Evolutionary conservation across 2,113 vertebrate species (phyloP).

Genomic region (Promerops cafer): DNA sequence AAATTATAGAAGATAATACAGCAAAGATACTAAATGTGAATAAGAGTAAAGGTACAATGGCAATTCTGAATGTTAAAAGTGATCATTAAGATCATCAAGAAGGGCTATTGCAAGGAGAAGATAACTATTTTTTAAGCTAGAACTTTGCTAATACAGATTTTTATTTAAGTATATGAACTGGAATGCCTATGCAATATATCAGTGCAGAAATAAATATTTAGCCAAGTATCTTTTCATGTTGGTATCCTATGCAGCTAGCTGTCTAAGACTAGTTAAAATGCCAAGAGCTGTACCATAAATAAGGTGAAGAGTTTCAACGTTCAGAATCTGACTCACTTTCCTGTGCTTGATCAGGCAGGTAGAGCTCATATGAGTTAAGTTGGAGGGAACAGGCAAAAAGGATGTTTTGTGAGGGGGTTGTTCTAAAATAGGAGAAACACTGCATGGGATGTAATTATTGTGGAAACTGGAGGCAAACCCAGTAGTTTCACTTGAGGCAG

Average conservation of each 20-base stretch:
- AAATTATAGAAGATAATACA: background rate
- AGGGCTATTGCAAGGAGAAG: background rate
- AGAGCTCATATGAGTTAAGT: background rate
- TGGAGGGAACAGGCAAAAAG: background rate
- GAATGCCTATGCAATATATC: background rate
- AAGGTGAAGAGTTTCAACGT: background rate
- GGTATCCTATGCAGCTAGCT: background rate
- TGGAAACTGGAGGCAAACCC: background rate
- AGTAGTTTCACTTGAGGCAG: background rate
- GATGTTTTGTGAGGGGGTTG: background rate
- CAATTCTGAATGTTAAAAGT: background rate
- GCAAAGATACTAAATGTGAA: background rate
- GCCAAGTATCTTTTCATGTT: background rate
- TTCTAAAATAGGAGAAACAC: background rate
- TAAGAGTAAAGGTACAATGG: background rate
- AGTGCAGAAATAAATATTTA: background rate
- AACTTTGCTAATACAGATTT: background rate
- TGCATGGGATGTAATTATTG: background rate
- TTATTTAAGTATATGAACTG: background rate
- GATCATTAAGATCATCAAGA: background rate
- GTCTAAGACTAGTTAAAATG: background rate
- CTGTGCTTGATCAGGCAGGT: background rate
- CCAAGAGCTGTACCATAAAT: background rate
- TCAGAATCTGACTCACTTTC: background rate
- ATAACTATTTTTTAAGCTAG: background rate